Evolutionary conservation across 2,797 vertebrate genomes (phyloP).

Genomic region (Lindbergichthys nudifrons): DNA sequence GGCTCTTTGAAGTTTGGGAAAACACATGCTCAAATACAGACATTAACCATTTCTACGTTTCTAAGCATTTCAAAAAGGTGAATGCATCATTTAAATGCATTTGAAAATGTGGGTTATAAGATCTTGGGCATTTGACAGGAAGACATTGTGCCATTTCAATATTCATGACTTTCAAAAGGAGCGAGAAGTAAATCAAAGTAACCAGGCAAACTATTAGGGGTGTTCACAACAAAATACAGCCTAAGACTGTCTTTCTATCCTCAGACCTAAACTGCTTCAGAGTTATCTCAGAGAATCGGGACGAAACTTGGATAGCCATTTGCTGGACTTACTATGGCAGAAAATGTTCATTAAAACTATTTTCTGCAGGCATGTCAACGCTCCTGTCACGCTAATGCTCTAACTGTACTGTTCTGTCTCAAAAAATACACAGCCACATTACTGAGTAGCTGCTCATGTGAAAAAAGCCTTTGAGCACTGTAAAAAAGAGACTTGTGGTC

Average conservation of each 20-base stretch:
- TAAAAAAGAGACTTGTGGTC: constrained; percentile 1
- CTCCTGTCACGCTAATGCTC: neutral
- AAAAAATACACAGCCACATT: constrained; percentile 17
- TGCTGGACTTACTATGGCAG: neutral
- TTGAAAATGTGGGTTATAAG: constrained; percentile 48
- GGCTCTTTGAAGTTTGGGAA: constrained; percentile 46
- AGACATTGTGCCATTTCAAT: constrained; percentile 58
- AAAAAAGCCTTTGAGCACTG: neutral
- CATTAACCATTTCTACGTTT: neutral
- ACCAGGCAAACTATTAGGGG: constrained; percentile 60
- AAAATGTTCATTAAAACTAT: neutral
- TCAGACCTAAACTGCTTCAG: constrained; percentile 29
- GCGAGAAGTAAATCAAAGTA: constrained; percentile 64
- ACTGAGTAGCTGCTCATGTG: neutral
- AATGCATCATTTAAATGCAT: constrained; percentile 13
- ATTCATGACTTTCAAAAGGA: constrained; percentile 62
- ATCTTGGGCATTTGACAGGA: constrained; percentile 46
- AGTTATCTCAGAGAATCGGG: constrained; percentile 13
- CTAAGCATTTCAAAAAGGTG: constrained; percentile 9
- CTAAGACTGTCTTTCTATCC: constrained; percentile 29
- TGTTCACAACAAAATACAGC: constrained; percentile 64
- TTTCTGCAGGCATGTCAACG: constrained; percentile 4
- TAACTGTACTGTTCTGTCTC: neutral
- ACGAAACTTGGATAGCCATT: neutral
- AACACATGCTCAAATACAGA: constrained; percentile 1